Percentiles rank a stretch among this genome's conserved stretches.
Evolutionary conservation across 2,113 vertebrate genomes (phyloP).

Genomic region (Brachypteracias leptosomus): DNA sequence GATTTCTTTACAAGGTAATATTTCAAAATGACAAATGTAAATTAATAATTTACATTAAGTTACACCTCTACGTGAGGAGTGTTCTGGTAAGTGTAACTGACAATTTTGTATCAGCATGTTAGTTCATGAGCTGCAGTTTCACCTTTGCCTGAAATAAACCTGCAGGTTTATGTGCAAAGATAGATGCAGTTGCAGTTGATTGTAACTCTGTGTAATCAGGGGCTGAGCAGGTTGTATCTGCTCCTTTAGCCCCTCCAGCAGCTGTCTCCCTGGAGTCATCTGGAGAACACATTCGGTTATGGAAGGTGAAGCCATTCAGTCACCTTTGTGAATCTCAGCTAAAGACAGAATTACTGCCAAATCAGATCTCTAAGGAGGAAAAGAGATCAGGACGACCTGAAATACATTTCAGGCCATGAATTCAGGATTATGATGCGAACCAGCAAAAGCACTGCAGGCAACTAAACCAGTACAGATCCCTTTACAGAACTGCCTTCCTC

Average conservation of each 20-base stretch:
- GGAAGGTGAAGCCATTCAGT: neutral
- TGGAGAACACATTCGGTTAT: accelerated
- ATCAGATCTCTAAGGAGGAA: neutral
- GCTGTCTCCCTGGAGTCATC: neutral
- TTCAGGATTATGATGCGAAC: neutral
- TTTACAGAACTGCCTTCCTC: neutral
- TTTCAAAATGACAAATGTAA: neutral
- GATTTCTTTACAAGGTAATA: neutral
- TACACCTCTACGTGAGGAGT: neutral
- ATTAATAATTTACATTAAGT: neutral
- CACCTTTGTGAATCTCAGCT: neutral
- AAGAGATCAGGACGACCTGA: neutral
- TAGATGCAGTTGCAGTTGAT: neutral
- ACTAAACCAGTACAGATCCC: neutral
- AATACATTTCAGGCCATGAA: neutral
- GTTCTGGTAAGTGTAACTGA: neutral
- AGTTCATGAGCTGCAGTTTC: neutral
- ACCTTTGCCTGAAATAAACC: neutral
- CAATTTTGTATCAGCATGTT: neutral
- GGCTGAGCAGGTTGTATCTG: neutral
- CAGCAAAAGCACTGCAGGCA: neutral
- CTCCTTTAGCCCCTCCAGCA: neutral
- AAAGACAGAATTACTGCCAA: neutral
- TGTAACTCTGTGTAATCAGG: neutral
- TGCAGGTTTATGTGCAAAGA: neutral